Conservation (phyloP, 2,888 invertebrate species). For the Hoplodrina blanda region DNA sequence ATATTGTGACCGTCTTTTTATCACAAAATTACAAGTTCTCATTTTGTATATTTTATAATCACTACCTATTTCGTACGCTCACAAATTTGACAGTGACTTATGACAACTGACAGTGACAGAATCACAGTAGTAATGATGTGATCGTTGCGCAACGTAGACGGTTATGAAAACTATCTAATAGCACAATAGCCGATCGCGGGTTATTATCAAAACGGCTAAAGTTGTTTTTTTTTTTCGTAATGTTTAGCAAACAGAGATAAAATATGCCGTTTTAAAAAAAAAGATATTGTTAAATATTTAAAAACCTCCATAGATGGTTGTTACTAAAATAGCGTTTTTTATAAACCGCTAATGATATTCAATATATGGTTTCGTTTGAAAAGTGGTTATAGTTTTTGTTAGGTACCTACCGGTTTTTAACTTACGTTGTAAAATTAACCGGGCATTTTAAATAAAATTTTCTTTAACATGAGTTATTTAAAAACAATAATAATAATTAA, state of each 20-base stretch:
- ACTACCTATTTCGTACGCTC: not conserved
- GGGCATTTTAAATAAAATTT: not conserved
- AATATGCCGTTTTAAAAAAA: not conserved
- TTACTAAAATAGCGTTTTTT: not conserved
- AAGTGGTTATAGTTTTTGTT: constrained; percentile 13
- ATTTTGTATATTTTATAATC: not conserved
- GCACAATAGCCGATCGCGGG: not conserved
- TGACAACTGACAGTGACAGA: not conserved
- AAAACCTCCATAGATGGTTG: not conserved
- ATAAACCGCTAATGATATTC: not conserved
- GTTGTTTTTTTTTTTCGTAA: too few relatives aligned
- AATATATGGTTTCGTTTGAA: not conserved
- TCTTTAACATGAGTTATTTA: not conserved
- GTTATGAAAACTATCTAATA: not conserved
- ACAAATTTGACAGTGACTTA: constrained; percentile 9
- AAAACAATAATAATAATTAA: not conserved
- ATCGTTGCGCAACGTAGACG: not conserved
- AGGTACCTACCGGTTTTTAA: constrained; percentile 17
- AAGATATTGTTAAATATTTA: not conserved
- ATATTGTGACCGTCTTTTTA: not conserved
- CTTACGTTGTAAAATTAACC: not conserved
- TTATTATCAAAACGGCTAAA: not conserved
- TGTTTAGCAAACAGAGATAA: not conserved
- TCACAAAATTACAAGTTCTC: constrained; percentile 2
- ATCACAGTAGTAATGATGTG: not conserved